Evolutionary conservation across 2,888 invertebrate genomes (phyloP), one percentile per base, ranked within the genome.

Genomic region (Dasypogon diadema): DNA sequence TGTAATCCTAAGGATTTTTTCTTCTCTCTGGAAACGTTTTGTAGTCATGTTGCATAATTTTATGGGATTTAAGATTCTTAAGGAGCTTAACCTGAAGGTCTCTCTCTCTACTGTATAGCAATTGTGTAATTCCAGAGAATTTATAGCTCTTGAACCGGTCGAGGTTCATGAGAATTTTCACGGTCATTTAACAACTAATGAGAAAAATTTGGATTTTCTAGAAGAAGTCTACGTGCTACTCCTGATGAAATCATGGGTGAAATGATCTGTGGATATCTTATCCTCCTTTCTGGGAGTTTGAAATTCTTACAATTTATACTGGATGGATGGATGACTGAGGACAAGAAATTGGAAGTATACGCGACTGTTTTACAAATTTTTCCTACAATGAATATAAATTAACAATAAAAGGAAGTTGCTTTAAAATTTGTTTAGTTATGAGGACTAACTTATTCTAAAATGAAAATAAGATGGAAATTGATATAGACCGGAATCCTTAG

Each of bases 1-100:
- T 37, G 37, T 37, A 60, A 37, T 60, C 60, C 37, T 37, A 37
- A 37, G 60, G 37, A 37, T 60, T 34, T 30, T 30, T 60, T 60
- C 21, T 37, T 37, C 60, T 12, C 42, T 6, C n/a, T 60, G 14
- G 60, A 60, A 58, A 18, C 60, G 60, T 60, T 60, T 37, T 60
- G 60, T 60, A 60, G 60, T 60, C 60, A 60, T 60, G 60, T 60
- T 60, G 60, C 60, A 60, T 60, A 60, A 60, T 60, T 60, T 60
- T 60, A 60, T 60, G 60, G 60, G 60, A 60, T 60, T 60, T 60
- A 21, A 24, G 37, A 30, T 34, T 37, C 37, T 37, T 37, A 60
- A 60, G 60, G 16, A 60, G 60, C 34, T 60, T 60, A 60, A 60
- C 60, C 60, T 60, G 60, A 60, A 60, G 60, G 37, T 60, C 60